Percentiles rank a stretch among this genome's conserved stretches.
Evolutionary conservation across 2,888 invertebrate species (phyloP).

Genomic region (Baronia brevicornis): DNA sequence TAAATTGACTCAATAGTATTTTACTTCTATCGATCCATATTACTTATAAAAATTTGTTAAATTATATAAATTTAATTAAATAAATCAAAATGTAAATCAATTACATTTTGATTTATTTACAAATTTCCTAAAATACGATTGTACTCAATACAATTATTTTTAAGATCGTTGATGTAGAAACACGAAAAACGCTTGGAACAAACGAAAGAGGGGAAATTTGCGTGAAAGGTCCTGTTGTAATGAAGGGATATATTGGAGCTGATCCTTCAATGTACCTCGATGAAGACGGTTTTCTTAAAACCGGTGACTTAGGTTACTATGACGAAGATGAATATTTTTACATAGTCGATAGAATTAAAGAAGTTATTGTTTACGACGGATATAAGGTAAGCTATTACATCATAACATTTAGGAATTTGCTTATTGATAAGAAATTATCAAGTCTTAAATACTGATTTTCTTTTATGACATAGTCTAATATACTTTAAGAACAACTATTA

Average conservation of each 20-base stretch:
- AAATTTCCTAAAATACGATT: too few species aligned
- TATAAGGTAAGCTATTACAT: constrained; percentile 42
- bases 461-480: too few species aligned
- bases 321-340: constrained; percentile 33
- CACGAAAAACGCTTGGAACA: constrained; percentile 53
- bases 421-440: too few species aligned
- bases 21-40: too few species aligned
- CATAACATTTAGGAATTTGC: constrained; percentile 4
- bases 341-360: constrained; percentile 33
- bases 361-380: constrained; percentile 28
- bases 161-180: constrained; percentile 57
- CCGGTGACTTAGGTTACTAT: constrained; percentile 37
- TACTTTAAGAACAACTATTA: too few species aligned
- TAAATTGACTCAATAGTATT: too few species aligned
- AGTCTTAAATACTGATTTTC: too few species aligned
- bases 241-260: constrained; percentile 52
- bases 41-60: too few species aligned
- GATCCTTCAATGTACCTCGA: constrained; percentile 39
- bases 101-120: constrained; percentile 3
- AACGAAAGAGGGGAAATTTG: constrained; percentile 61
- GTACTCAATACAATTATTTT: too few species aligned
- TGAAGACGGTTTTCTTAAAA: constrained; percentile 32
- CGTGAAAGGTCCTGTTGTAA: constrained; percentile 43
- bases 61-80: too few species aligned
- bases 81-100: too few species aligned